A percentile compares a stretch with the other conserved stretches of the same genome.
Evolutionary conservation across 1,140 invertebrate genomes (phyloP).

Genomic region (Zaprionus vittiger): DNA sequence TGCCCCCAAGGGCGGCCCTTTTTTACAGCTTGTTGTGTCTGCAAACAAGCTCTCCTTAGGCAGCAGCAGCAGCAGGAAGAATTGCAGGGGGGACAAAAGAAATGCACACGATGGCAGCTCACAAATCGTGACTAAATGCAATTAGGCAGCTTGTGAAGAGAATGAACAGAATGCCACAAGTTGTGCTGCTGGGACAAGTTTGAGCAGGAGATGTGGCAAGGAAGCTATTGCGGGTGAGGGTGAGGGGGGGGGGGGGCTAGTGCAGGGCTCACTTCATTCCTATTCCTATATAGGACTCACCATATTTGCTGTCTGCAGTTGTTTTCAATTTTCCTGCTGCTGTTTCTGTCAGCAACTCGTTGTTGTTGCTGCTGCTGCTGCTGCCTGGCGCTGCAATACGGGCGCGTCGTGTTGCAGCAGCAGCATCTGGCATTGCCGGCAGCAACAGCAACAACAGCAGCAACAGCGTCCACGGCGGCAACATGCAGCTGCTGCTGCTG

Average conservation of each 20-base stretch:
- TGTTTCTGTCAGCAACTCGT: conserved; percentile 38
- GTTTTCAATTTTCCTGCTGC: conserved; percentile 49
- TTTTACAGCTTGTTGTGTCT: conserved; percentile 4
- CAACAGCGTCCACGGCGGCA: conserved; percentile 42
- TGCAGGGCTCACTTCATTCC: conserved; percentile 11
- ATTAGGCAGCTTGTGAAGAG: conserved; percentile 63
- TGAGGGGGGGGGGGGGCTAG: neutral
- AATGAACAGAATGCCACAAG: conserved; percentile 43
- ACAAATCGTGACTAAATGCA: conserved; percentile 77
- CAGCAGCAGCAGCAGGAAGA: conserved; percentile 1
- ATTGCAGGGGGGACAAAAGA: neutral
- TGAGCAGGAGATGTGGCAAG: neutral
- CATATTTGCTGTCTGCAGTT: conserved; percentile 68
- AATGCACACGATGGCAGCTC: conserved; percentile 45
- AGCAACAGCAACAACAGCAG: conserved; percentile 56
- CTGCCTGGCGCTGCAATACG: conserved; percentile 31
- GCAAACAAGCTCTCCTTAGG: conserved; percentile 43
- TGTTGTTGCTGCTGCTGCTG: conserved; percentile 16
- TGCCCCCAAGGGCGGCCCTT: conserved; percentile 69
- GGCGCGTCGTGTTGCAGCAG: conserved; percentile 44
- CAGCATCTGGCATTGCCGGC: conserved; percentile 49
- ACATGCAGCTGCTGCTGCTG: conserved; percentile 43
- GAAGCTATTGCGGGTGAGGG: neutral
- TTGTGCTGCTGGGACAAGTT: neutral
- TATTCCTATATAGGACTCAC: conserved; percentile 67